A percentile compares a stretch with the other conserved stretches of the same genome.
phyloP scores from a whole-genome alignment of 2,888 invertebrate genomes.

The Orchestes rusci region DNA sequence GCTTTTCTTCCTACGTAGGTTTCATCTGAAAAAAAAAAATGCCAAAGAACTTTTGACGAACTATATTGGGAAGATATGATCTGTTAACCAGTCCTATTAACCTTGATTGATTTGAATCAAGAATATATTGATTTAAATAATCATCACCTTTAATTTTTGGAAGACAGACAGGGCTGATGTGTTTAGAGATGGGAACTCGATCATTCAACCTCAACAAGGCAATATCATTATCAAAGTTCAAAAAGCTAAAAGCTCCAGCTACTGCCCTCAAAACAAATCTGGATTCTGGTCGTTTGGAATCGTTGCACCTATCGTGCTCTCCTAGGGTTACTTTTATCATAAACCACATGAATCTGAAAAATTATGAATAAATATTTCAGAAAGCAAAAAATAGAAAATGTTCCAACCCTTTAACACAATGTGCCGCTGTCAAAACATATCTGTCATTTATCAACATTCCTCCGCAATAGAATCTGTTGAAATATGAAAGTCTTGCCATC shows the following conservation, averaged over 20 bases:
- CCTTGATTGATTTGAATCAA: no score
- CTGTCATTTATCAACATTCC: constrained; percentile 82
- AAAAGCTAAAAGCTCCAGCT: constrained; percentile 73
- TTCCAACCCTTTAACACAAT: constrained; percentile 88
- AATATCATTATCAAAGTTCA: constrained; percentile 85
- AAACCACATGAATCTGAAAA: constrained; percentile 81
- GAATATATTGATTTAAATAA: no score
- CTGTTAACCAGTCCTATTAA: no score
- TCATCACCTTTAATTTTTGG: constrained; percentile 60
- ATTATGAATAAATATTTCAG: no score
- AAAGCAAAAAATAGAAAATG: no score
- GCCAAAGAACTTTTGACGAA: neutral
- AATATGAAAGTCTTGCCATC: constrained; percentile 81
- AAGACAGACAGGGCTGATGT: constrained; percentile 76
- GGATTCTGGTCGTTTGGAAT: constrained; percentile 64
- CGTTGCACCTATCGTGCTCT: constrained; percentile 77
- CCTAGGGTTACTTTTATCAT: constrained; percentile 86
- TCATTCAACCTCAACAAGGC: constrained; percentile 76
- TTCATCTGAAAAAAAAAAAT: constrained; percentile 47
- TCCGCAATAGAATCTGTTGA: constrained; percentile 85
- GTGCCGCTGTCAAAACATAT: constrained; percentile 82
- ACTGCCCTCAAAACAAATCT: constrained; percentile 71
- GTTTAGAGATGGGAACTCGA: constrained; percentile 68
- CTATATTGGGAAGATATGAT: no score
- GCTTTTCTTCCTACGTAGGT: constrained; percentile 66